These are phyloP conservation scores for Marronus borbonicus DNA, from an alignment of 2,888 invertebrate genomes.

Conservation along the genomic window DNA sequence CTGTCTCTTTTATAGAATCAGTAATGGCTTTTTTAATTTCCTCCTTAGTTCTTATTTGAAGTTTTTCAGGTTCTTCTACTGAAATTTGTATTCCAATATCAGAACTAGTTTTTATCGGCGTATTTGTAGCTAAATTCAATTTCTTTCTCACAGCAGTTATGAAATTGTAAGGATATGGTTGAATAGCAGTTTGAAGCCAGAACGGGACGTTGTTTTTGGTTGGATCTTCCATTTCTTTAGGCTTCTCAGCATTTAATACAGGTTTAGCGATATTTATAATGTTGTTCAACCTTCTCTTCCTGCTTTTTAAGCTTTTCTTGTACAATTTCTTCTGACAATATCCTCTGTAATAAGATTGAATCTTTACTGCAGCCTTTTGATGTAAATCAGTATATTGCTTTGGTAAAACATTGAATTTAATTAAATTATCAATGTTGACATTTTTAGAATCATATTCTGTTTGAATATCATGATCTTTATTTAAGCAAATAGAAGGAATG, in stretches of 20 bases:
- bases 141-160: slow-evolving; percentile 76
- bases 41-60: slow-evolving; percentile 23
- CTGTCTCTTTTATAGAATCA: slow-evolving; percentile 20
- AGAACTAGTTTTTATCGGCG: slow-evolving; percentile 55
- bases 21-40: slow-evolving; percentile 47
- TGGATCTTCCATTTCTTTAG: slow-evolving; percentile 1
- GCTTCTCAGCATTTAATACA: slow-evolving; percentile 4
- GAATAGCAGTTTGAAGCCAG: slow-evolving; percentile 68
- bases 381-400: slow-evolving; percentile 24
- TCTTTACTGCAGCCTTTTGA: slow-evolving; percentile 57
- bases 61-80: slow-evolving; percentile 38
- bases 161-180: slow-evolving; percentile 76
- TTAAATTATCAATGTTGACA: not conserved
- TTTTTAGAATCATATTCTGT: not conserved
- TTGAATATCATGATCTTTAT: slow-evolving; percentile 38
- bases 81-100: slow-evolving; percentile 58
- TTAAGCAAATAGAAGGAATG: slow-evolving; percentile 41
- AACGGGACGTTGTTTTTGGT: slow-evolving; percentile 57
- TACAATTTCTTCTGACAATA: slow-evolving; percentile 57
- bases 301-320: slow-evolving; percentile 39
- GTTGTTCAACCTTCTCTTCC: slow-evolving; percentile 48
- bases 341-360: slow-evolving; percentile 60
- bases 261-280: slow-evolving; percentile 35
- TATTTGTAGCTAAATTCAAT: slow-evolving; percentile 65
- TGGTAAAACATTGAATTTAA: slow-evolving; percentile 4